These are phyloP conservation scores for Salvator merianae DNA, from an alignment of 2,113 vertebrate species.

Conservation along the genomic window DNA sequence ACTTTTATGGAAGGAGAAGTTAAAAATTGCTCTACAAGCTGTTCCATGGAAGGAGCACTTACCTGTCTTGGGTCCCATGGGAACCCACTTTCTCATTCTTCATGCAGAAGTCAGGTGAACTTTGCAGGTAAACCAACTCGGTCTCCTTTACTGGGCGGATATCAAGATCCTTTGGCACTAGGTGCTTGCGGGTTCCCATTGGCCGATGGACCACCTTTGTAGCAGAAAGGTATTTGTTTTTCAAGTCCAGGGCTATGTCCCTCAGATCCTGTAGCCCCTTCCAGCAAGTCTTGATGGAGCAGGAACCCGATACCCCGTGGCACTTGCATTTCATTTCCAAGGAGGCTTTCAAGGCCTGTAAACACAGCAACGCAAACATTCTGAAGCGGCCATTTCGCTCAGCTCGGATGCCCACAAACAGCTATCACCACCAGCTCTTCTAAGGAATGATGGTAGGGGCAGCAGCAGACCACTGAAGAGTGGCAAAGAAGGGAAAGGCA, in stretches of 20 bases:
- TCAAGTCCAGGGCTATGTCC: constrained; percentile 92
- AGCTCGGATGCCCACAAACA: neutral
- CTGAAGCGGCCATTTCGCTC: constrained; percentile 39
- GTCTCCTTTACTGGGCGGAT: constrained; percentile 93
- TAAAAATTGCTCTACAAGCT: neutral
- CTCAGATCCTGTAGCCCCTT: constrained; percentile 92
- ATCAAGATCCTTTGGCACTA: constrained; percentile 98
- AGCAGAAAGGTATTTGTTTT: constrained; percentile 95
- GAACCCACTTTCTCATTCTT: constrained; percentile 95
- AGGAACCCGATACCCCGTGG: constrained; percentile 97
- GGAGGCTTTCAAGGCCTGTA: constrained; percentile 87
- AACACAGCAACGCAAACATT: constrained; percentile 44
- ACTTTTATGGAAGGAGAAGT: no score
- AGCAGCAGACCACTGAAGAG: no score
- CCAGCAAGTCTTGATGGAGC: constrained; percentile 98
- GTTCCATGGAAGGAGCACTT: constrained; percentile 11
- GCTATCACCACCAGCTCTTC: neutral
- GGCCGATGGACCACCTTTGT: constrained; percentile 95
- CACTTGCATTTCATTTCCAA: constrained; percentile 98
- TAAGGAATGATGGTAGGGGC: neutral
- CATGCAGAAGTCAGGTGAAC: constrained; percentile 93
- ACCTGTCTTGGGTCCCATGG: constrained; percentile 96
- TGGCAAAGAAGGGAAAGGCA: no score
- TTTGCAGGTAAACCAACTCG: constrained; percentile 96
- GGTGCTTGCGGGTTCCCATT: constrained; percentile 94